phyloP scores from a whole-genome alignment of 2,888 invertebrate species.

The Cosmopolites sordidus region DNA sequence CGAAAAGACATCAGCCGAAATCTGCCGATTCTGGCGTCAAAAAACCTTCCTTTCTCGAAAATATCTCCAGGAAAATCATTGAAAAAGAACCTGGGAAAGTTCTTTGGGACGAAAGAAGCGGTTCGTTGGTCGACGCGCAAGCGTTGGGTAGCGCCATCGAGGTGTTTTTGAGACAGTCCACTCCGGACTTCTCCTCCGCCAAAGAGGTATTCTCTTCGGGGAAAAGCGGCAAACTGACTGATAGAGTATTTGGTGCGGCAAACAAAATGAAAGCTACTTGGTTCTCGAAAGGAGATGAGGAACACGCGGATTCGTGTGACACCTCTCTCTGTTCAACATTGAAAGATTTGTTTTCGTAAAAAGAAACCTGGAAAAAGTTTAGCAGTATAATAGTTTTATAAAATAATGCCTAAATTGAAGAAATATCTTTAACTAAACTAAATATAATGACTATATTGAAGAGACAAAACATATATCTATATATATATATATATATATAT shows the following conservation, averaged over 20 bases:
- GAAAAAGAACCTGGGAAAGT: slow-evolving; percentile 52
- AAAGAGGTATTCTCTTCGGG: slow-evolving; percentile 27
- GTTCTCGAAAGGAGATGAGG: slow-evolving; percentile 65
- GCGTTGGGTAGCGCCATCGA: slow-evolving; percentile 80
- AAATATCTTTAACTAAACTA: slow-evolving; percentile 1
- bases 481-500: slow-evolving; percentile 5
- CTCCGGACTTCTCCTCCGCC: slow-evolving; percentile 47
- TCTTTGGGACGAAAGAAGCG: slow-evolving; percentile 71
- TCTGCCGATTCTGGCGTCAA: slow-evolving; percentile 30
- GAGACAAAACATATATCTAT: not conserved
- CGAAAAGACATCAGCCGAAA: slow-evolving; percentile 70
- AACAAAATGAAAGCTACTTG: slow-evolving; percentile 43
- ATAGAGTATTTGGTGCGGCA: slow-evolving; percentile 22
- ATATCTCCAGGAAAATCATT: slow-evolving; percentile 31
- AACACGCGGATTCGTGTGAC: slow-evolving; percentile 66
- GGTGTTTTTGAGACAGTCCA: slow-evolving; percentile 67
- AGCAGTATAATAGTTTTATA: too few relatives aligned
- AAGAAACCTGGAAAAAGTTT: too few relatives aligned
- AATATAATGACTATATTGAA: not conserved
- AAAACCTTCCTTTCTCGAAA: slow-evolving; percentile 13
- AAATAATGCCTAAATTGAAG: too few relatives aligned
- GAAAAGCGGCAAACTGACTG: slow-evolving; percentile 30
- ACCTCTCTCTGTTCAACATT: slow-evolving; percentile 77
- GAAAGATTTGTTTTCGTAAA: slow-evolving; percentile 66
- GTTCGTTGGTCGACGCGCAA: slow-evolving; percentile 75